Percentiles rank a stretch among this genome's conserved stretches.
Evolutionary conservation across 2,113 vertebrate species (phyloP).

Genomic region (Tiliqua scincoides): DNA sequence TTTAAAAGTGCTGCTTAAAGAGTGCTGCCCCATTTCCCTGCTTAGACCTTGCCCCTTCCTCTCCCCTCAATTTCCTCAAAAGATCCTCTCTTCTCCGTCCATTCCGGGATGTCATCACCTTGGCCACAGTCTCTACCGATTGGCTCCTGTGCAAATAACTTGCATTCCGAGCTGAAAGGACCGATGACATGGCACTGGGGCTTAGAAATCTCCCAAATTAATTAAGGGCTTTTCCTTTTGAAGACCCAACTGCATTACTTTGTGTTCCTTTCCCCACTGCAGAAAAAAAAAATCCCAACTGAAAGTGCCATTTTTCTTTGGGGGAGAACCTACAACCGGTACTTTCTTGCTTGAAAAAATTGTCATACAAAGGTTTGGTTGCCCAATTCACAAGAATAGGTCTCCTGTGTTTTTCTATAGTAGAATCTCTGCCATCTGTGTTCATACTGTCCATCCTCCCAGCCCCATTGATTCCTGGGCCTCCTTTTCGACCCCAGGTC

Average conservation of each 20-base stretch:
- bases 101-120: constrained; percentile 79
- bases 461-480: too few species aligned
- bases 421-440: too few species aligned
- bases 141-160: constrained; percentile 79
- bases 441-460: too few species aligned
- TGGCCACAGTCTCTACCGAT: constrained; percentile 60
- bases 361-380: not conserved
- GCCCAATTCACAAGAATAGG: not conserved
- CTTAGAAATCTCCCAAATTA: constrained; percentile 78
- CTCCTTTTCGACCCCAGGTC: too few species aligned
- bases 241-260: constrained; percentile 55
- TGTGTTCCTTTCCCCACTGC: constrained; percentile 50
- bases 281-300: constrained; percentile 48
- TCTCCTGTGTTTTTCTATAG: not conserved
- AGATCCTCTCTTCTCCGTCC: constrained; percentile 68
- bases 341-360: constrained; percentile 33
- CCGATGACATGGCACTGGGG: constrained; percentile 75
- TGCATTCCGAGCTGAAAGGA: constrained; percentile 82
- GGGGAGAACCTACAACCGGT: constrained; percentile 46
- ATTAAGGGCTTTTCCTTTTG: constrained; percentile 76
- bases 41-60: not conserved
- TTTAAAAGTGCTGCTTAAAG: not conserved
- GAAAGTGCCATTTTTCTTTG: constrained; percentile 67
- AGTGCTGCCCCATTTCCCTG: not conserved
- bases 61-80: constrained; percentile 20